A percentile compares a stretch with the other conserved stretches of the same genome.
Evolutionary conservation across 1,140 invertebrate genomes (phyloP).

Genomic region (Pristionchus pacificus): DNA sequence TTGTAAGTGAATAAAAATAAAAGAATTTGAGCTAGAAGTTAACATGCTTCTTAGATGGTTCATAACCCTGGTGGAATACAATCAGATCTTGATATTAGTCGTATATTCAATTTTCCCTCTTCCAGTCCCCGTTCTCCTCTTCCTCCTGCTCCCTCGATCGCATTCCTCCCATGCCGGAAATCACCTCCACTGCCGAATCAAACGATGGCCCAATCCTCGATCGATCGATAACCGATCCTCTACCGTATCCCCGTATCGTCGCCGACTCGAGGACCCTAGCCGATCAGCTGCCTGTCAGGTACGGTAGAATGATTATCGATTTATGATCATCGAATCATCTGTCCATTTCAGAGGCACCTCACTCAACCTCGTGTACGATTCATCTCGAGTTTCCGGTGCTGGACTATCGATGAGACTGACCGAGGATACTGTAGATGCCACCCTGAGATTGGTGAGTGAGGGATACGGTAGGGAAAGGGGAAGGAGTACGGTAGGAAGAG

Average conservation of each 20-base stretch:
- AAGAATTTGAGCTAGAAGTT: background rate
- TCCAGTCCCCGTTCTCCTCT: too few relatives aligned
- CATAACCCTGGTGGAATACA: too few relatives aligned
- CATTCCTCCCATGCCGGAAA: too few relatives aligned
- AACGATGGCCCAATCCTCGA: too few relatives aligned
- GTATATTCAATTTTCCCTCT: too few relatives aligned
- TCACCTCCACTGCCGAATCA: too few relatives aligned
- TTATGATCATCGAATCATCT: background rate
- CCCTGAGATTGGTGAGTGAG: constrained; percentile 38
- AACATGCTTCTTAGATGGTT: constrained; percentile 2
- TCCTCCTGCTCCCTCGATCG: too few relatives aligned
- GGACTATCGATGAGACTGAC: constrained; percentile 31
- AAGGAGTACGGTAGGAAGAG: too few relatives aligned
- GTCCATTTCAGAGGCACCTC: constrained; percentile 34
- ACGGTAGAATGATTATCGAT: background rate
- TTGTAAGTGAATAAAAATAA: background rate
- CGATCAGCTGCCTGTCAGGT: constrained; percentile 17
- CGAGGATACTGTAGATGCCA: constrained; percentile 19
- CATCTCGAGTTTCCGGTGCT: constrained; percentile 22
- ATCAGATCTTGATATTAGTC: too few relatives aligned
- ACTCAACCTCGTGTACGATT: constrained; percentile 32
- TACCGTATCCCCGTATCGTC: constrained; percentile 12
- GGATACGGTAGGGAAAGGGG: too few relatives aligned
- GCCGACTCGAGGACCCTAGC: constrained; percentile 29
- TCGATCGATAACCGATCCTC: too few relatives aligned